phyloP scores from a whole-genome alignment of 1,140 invertebrate genomes.

The Macrobrachium rosenbergii region DNA sequence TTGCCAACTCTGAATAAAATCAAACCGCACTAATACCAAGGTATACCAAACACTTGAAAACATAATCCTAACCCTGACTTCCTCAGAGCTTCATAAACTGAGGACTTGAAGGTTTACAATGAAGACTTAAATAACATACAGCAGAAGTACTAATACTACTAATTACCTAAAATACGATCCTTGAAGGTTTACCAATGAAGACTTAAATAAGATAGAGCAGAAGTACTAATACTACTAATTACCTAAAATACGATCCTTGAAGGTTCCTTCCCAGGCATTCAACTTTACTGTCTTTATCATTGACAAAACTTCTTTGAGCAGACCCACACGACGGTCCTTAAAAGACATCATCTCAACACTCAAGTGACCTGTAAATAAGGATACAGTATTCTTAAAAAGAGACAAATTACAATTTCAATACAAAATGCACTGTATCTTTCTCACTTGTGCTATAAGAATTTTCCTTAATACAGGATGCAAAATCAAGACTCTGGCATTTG shows the following conservation, averaged over 20 bases:
- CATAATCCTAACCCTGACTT: no score
- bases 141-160: not conserved
- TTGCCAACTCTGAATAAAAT: no score
- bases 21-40: no score
- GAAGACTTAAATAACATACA: not conserved
- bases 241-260: constrained; percentile 78
- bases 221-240: constrained; percentile 49
- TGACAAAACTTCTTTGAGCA: constrained; percentile 88
- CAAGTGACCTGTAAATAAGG: constrained; percentile 72
- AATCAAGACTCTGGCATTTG: no score
- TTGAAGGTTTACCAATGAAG: constrained; percentile 75
- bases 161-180: constrained; percentile 74
- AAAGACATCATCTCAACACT: constrained; percentile 90
- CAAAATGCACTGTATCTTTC: no score
- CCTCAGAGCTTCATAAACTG: no score
- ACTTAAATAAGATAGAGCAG: not conserved
- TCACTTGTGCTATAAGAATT: no score
- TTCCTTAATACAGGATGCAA: no score
- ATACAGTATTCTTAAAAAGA: not conserved
- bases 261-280: constrained; percentile 93
- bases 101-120: not conserved
- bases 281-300: constrained; percentile 93
- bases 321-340: constrained; percentile 91
- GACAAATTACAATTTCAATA: not conserved
- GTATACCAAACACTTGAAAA: no score